Conservation (phyloP, 2,888 invertebrate species). For the Epinotia brunnichana region DNA sequence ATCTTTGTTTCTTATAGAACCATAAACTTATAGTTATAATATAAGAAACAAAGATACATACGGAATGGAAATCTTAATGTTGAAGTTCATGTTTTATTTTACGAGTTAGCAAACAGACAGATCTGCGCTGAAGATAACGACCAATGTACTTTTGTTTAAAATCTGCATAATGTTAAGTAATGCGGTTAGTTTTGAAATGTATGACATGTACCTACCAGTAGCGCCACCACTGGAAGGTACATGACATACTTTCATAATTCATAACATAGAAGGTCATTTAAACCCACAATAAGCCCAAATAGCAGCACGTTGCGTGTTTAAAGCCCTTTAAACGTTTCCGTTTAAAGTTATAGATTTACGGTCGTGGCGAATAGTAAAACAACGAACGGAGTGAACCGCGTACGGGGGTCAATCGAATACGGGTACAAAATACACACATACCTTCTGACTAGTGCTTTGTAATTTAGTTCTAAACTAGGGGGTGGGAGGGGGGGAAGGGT, state of each 20-base stretch:
- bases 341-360: conserved; percentile 61
- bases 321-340: conserved; percentile 60
- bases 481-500: too few relatives aligned
- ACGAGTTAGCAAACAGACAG: conserved; percentile 4
- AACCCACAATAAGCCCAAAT: conserved; percentile 48
- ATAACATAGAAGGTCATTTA: conserved; percentile 33
- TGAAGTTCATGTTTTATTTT: not conserved
- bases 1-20: too few relatives aligned
- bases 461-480: too few relatives aligned
- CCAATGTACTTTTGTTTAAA: not conserved
- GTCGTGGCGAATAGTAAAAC: conserved; percentile 48
- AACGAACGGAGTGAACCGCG: conserved; percentile 44
- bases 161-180: not conserved
- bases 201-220: too few relatives aligned
- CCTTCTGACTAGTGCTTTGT: not conserved
- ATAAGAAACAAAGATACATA: too few relatives aligned
- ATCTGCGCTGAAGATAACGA: conserved; percentile 19
- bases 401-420: conserved; percentile 10
- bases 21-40: too few relatives aligned
- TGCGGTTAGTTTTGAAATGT: not conserved
- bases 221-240: too few relatives aligned
- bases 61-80: conserved; percentile 15
- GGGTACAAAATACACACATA: conserved; percentile 7
- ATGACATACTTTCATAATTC: not conserved
- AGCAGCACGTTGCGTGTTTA: conserved; percentile 60